Conservation (phyloP, 2,888 invertebrate species). For the Empis livida region DNA sequence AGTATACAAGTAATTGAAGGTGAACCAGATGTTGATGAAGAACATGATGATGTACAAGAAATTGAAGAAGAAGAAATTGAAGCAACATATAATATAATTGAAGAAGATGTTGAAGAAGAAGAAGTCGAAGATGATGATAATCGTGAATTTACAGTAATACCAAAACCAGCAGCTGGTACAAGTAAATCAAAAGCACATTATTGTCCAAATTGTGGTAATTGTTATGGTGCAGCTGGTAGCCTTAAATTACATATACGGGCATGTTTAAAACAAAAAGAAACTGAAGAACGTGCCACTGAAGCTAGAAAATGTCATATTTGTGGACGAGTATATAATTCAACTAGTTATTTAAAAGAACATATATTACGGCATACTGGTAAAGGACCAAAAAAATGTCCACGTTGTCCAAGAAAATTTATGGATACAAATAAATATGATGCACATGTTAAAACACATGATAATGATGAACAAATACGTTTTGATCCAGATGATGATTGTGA, state of each 20-base stretch:
- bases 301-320: conserved; percentile 31
- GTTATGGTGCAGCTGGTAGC: conserved; percentile 31
- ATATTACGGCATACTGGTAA: conserved; percentile 33
- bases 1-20: too few relatives aligned
- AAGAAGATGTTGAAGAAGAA: too few relatives aligned
- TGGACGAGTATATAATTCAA: conserved; percentile 32
- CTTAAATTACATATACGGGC: conserved; percentile 33
- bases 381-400: conserved; percentile 29
- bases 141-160: too few relatives aligned
- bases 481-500: conserved; percentile 13
- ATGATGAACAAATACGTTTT: conserved; percentile 20
- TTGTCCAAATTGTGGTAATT: conserved; percentile 34
- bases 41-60: too few relatives aligned
- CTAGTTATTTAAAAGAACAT: conserved; percentile 33
- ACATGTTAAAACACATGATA: conserved; percentile 32
- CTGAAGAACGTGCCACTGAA: conserved; percentile 26
- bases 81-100: too few relatives aligned
- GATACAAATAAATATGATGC: conserved; percentile 28
- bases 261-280: conserved; percentile 27
- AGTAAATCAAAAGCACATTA: conserved; percentile 21
- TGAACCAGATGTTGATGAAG: too few relatives aligned
- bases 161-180: neutral
- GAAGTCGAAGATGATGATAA: too few relatives aligned
- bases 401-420: conserved; percentile 33
- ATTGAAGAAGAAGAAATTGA: too few relatives aligned